Conservation (phyloP, 2,888 invertebrate genomes). For the Spicauda simplicius region DNA sequence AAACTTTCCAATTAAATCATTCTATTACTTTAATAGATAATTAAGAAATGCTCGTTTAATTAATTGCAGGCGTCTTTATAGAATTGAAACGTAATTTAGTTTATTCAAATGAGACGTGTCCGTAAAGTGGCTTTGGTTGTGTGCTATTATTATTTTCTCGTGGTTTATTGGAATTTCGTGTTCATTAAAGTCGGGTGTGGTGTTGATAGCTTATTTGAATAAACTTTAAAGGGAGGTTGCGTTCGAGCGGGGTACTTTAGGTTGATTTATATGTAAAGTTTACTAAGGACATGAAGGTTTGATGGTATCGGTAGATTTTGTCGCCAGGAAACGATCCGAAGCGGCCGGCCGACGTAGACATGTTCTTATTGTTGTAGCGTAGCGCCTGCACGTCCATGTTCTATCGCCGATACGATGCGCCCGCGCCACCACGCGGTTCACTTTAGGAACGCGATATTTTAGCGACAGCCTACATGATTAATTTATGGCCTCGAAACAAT, state of each 20-base stretch:
- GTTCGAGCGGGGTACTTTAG: slow-evolving; percentile 55
- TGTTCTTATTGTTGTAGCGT: slow-evolving; percentile 72
- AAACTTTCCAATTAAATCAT: slow-evolving; percentile 77
- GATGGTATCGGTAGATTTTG: slow-evolving; percentile 79
- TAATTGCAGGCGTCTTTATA: slow-evolving; percentile 73
- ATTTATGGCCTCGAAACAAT: slow-evolving; percentile 78
- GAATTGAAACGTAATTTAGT: slow-evolving; percentile 74
- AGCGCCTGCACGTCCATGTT: slow-evolving; percentile 64
- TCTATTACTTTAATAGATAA: slow-evolving; percentile 81
- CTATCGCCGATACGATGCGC: slow-evolving; percentile 69
- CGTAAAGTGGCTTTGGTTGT: slow-evolving; percentile 74
- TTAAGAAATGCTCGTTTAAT: slow-evolving; percentile 78
- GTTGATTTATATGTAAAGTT: slow-evolving; percentile 73
- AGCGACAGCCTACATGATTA: slow-evolving; percentile 84
- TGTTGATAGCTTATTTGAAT: slow-evolving; percentile 77
- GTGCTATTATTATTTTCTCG: slow-evolving; percentile 81
- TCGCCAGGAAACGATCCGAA: slow-evolving; percentile 78
- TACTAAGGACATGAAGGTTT: slow-evolving; percentile 64
- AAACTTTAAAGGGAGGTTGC: slow-evolving; percentile 61
- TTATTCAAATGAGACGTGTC: slow-evolving; percentile 80
- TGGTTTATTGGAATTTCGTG: slow-evolving; percentile 79
- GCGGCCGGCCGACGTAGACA: slow-evolving; percentile 44
- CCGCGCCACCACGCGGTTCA: slow-evolving; percentile 62
- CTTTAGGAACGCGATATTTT: slow-evolving; percentile 77
- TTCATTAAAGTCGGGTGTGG: slow-evolving; percentile 65